These are phyloP conservation scores for Cyprichromis sp. DNA, from an alignment of 2,113 vertebrate species.

Conservation along the genomic window DNA sequence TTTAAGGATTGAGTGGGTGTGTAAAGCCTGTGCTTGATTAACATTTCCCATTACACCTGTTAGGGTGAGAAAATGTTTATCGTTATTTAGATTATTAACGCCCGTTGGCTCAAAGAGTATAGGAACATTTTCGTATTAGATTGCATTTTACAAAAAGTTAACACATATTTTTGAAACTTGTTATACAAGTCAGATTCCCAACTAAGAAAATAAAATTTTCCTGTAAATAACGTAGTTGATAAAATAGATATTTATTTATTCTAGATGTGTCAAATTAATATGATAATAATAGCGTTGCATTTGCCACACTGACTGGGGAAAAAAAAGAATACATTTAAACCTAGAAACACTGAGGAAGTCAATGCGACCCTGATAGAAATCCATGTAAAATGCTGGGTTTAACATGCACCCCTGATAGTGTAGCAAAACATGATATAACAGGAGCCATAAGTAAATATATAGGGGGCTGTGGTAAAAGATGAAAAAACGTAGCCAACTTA, in stretches of 20 bases:
- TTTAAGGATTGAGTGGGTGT: neutral
- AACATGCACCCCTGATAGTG: neutral
- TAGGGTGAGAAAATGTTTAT: rapidly evolving
- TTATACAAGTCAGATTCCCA: neutral
- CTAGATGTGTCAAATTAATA: neutral
- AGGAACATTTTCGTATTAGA: neutral
- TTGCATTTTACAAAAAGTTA: neutral
- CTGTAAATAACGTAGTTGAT: neutral
- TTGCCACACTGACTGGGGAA: rapidly evolving
- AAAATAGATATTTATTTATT: neutral
- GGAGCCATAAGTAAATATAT: neutral
- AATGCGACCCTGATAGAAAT: neutral
- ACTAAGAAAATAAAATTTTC: neutral
- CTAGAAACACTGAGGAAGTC: neutral
- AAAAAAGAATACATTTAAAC: neutral
- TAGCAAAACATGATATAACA: neutral
- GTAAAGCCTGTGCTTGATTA: neutral
- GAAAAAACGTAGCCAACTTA: neutral
- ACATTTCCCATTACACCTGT: neutral
- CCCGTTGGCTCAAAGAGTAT: neutral
- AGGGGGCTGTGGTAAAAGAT: neutral
- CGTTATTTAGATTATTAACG: neutral
- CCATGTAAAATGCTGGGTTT: neutral
- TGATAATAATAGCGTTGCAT: neutral
- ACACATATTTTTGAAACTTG: neutral